A percentile compares a stretch with the other conserved stretches of the same genome.
Conservation (phyloP, 1,140 invertebrate genomes). For the Anastrepha ludens region DNA sequence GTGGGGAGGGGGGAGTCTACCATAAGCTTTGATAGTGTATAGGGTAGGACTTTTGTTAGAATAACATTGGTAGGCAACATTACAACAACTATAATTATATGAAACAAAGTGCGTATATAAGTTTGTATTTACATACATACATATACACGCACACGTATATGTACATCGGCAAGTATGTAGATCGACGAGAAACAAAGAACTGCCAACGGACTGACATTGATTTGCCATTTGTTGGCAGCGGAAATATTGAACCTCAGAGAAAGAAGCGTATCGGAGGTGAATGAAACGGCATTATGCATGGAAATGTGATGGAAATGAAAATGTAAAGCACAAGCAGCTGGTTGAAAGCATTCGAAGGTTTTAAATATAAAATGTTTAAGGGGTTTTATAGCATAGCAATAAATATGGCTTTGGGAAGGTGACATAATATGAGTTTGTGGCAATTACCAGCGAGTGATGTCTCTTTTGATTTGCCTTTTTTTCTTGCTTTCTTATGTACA, state of each 20-base stretch:
- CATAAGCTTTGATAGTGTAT: not conserved
- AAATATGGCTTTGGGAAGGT: no score
- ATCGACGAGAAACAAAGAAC: not conserved
- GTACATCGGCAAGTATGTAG: not conserved
- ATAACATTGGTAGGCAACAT: conserved; percentile 8
- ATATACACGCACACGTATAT: not conserved
- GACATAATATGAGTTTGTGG: no score
- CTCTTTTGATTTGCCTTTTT: not conserved
- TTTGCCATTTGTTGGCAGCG: not conserved
- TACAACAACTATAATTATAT: conserved; percentile 18
- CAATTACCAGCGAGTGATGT: no score
- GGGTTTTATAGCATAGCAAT: no score
- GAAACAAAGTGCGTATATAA: conserved; percentile 7
- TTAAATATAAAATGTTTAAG: not conserved
- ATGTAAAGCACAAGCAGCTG: no score
- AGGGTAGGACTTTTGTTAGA: conserved; percentile 40
- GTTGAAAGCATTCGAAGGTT: not conserved
- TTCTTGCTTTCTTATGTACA: not conserved
- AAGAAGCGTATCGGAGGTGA: no score
- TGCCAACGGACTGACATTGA: not conserved
- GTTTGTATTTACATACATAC: not conserved
- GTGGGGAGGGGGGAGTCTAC: not conserved
- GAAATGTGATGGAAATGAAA: not conserved
- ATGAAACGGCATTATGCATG: not conserved
- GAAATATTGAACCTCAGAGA: not conserved